Evolutionary conservation across 2,888 invertebrate genomes (phyloP), one percentile per base, ranked within the genome.

Genomic region (Stenurella melanura): DNA sequence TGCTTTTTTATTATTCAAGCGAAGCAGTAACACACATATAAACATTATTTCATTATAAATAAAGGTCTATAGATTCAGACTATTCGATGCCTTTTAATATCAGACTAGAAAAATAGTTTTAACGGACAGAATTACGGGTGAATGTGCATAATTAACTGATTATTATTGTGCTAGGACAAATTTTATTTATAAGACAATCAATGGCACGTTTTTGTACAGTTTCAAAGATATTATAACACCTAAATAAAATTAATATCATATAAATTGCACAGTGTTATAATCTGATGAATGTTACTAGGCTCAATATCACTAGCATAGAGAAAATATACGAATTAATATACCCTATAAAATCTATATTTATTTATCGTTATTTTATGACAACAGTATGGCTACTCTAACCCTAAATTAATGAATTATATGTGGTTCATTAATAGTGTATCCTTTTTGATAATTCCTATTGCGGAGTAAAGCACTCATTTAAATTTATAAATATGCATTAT

Each of bases 1-100:
- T 63, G 72, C n/a, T 11, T 72, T 50, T 78, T 75, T 75, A 78
- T 78, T 78, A 42, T 34, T 73, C 21, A 75, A 78, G 78, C 78
- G 60, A 78, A 78, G 78, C 78, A 68, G 61, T 66, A 68, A 38
- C 60, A 72, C 19, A 50, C 67, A 67, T n/a, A 67, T 26, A 67
- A 21, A 66, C 58, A 63, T 58, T 54, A 54, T 18, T 38, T 42
- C 5, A 18, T 71, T 68, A 42, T 63, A 63, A 63, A 54, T 72
- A 38, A 60, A 63, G 21, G 30, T 72, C 50, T 50, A 50, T 54
- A 60, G 54, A 70, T 42, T 18, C 19, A 50, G 67, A 56, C 54
- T 34, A 70, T 38, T 58, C 15, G 18, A 72, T 54, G 42, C 42
- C 4, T 38, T 17, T n/a, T 60, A 21, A 50, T 63, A 54, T 26